A percentile compares a stretch with the other conserved stretches of the same genome.
Conservation (phyloP, 2,113 vertebrate species). For the Hiodon tergisus region DNA sequence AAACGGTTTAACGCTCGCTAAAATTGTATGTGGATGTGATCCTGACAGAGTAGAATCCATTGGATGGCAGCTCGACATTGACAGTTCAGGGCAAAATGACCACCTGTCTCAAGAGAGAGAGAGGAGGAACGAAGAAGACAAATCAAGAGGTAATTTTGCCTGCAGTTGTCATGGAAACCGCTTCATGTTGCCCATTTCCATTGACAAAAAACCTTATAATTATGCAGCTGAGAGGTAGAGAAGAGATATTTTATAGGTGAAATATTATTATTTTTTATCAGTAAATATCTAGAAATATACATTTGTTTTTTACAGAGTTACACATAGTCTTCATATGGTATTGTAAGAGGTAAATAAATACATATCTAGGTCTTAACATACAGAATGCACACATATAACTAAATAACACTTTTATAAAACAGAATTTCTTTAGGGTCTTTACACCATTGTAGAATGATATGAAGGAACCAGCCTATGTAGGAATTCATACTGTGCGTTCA, state of each 20-base stretch:
- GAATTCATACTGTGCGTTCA: neutral
- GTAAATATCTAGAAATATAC: neutral
- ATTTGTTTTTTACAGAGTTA: too few species aligned
- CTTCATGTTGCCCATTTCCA: conserved; percentile 23
- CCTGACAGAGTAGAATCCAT: neutral
- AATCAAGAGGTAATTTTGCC: conserved; percentile 23
- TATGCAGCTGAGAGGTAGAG: conserved; percentile 15
- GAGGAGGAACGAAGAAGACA: conserved; percentile 13
- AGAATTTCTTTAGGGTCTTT: neutral
- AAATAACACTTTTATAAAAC: neutral
- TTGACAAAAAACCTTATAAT: conserved; percentile 25
- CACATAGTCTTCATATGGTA: neutral
- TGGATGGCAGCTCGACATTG: conserved; percentile 17
- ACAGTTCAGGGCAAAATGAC: conserved; percentile 22
- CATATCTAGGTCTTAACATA: neutral
- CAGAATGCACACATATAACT: neutral
- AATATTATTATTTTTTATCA: neutral
- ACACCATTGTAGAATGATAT: too few species aligned
- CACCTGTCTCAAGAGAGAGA: conserved; percentile 16
- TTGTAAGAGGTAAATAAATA: neutral
- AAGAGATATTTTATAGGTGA: conserved; percentile 16
- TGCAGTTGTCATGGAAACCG: conserved; percentile 28
- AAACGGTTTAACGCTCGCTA: neutral
- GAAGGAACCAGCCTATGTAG: neutral
- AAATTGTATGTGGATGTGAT: conserved; percentile 12